These are phyloP conservation scores for Caenorhabditis afra DNA, from an alignment of 2,888 invertebrate genomes.

Conservation along the genomic window DNA sequence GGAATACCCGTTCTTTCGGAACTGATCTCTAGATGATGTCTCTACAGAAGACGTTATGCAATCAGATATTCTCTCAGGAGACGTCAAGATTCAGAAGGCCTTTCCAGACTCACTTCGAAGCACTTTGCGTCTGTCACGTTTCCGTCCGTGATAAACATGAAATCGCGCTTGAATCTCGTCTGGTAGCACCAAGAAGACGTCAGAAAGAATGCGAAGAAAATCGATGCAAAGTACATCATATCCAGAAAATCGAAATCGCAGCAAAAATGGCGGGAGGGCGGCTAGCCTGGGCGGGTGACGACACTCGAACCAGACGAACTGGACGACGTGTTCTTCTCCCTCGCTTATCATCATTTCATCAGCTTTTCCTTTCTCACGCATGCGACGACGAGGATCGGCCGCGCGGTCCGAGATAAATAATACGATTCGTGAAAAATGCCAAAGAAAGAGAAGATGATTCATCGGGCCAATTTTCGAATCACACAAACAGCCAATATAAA, in stretches of 20 bases:
- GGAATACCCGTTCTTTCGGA: no score
- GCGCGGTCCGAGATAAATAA: constrained; percentile 38
- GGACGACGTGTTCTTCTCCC: constrained; percentile 40
- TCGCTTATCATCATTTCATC: constrained; percentile 50
- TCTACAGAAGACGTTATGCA: no score
- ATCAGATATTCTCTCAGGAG: no score
- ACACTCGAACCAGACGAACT: constrained; percentile 53
- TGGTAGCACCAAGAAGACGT: constrained; percentile 23
- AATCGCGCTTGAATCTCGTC: constrained; percentile 73
- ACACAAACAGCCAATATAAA: neutral
- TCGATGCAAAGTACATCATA: constrained; percentile 39
- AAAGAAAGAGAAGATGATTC: constrained; percentile 7
- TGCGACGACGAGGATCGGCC: constrained; percentile 25
- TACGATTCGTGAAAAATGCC: constrained; percentile 21
- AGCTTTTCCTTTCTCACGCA: constrained; percentile 47
- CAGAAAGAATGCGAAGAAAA: constrained; percentile 3
- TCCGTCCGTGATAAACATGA: constrained; percentile 77
- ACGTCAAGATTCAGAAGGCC: neutral
- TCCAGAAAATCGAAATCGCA: constrained; percentile 31
- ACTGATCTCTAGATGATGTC: no score
- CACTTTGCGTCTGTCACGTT: constrained; percentile 76
- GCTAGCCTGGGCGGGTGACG: constrained; percentile 27
- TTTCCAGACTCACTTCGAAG: constrained; percentile 70
- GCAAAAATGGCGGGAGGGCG: constrained; percentile 31
- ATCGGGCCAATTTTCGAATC: no score